These are phyloP conservation scores for Prunella himalayana DNA, from an alignment of 2,113 vertebrate genomes.

Conservation along the genomic window DNA sequence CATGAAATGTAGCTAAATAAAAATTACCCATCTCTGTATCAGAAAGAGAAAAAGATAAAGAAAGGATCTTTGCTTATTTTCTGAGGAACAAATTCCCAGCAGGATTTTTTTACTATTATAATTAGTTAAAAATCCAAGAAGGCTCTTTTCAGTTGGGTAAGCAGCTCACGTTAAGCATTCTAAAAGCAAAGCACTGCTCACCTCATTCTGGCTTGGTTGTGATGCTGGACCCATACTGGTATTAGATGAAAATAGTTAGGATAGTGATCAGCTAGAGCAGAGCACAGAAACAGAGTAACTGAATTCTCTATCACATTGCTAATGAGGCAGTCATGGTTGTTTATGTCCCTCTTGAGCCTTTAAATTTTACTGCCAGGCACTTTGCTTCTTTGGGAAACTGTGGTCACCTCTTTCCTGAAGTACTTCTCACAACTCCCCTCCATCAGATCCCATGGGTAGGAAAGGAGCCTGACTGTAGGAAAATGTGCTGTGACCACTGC, in stretches of 20 bases:
- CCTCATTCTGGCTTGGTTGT: background rate
- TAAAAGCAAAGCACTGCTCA: background rate
- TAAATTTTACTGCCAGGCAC: background rate
- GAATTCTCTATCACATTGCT: background rate
- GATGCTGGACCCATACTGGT: background rate
- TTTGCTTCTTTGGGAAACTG: background rate
- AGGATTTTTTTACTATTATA: background rate
- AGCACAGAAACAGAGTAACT: rapidly evolving
- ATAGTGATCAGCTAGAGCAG: background rate
- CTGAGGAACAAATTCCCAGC: background rate
- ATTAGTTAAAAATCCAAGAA: background rate
- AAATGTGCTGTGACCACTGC: background rate
- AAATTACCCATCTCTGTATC: background rate
- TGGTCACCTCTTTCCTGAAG: background rate
- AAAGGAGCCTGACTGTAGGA: rapidly evolving
- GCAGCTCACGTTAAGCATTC: background rate
- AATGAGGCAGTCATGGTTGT: background rate
- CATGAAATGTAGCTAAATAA: background rate
- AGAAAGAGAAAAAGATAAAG: background rate
- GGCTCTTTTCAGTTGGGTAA: background rate
- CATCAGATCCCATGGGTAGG: rapidly evolving
- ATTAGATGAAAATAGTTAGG: background rate
- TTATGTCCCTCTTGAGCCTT: background rate
- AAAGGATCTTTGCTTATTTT: background rate
- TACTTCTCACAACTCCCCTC: background rate